Evolutionary conservation across 2,797 vertebrate species (phyloP).

Genomic region (Manis crassicaudata): DNA sequence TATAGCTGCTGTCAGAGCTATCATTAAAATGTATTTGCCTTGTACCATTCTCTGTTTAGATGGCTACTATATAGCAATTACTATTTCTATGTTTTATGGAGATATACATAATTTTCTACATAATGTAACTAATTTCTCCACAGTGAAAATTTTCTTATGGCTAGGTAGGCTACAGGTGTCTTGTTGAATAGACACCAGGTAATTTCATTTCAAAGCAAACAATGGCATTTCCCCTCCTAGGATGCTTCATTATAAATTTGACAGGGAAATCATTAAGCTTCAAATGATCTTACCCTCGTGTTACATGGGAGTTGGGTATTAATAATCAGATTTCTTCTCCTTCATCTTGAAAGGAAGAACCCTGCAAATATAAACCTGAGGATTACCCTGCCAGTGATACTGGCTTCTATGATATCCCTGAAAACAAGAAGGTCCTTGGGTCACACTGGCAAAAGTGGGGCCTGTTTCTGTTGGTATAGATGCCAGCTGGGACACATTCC

Average conservation of each 20-base stretch:
- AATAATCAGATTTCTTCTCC: not conserved
- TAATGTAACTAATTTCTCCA: not conserved
- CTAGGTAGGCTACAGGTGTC: not conserved
- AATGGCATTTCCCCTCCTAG: not conserved
- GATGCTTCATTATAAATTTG: not conserved
- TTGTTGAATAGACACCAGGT: not conserved
- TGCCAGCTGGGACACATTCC: constrained; percentile 89
- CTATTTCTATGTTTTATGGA: not conserved
- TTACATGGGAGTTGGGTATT: not conserved
- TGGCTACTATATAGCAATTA: not conserved
- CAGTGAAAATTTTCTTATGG: not conserved
- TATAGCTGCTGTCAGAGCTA: not conserved
- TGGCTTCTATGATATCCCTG: constrained; percentile 90
- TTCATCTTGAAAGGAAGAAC: constrained; percentile 87
- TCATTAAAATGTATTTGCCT: not conserved
- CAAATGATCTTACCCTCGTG: not conserved
- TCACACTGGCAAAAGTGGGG: constrained; percentile 91
- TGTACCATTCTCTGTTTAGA: not conserved
- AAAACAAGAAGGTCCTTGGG: constrained; percentile 90
- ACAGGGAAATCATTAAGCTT: not conserved
- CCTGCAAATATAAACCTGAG: constrained; percentile 89
- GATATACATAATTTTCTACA: not conserved
- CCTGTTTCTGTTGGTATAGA: constrained; percentile 95
- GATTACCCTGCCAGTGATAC: constrained; percentile 92
- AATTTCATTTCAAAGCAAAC: not conserved